Evolutionary conservation across 2,888 invertebrate species (phyloP), one percentile per base, ranked within the genome.

Genomic region (Seira ritae): DNA sequence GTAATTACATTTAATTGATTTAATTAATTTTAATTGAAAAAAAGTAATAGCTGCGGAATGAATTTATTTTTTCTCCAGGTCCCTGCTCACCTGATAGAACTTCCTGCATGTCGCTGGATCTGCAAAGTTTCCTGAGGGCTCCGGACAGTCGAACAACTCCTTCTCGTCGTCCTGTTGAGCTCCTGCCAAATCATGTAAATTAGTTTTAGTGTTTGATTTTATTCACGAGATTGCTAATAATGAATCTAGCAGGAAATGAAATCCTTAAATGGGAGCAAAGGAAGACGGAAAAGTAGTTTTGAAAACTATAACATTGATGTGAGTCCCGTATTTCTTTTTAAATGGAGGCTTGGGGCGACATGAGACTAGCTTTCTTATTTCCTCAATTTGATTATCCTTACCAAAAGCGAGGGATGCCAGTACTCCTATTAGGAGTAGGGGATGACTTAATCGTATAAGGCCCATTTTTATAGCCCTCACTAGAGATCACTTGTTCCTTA

Each of bases 101-200:
- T 96, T 93, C 89, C 96, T 93, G 91, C 97, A 97, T 42, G 96
- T 96, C 68, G 93, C 95, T 12, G 97, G 97, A 92, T 97, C 97
- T 20, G 97, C 97, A 90, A 94, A 97, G 91, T 96, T 96, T 85
- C 95, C 96, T 91, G 94, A 93, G 68, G 94, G 94, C 91, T 95
- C 94, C n/a, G 96, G 96, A 91, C 97, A 97, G 84, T 92, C 92
- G 90, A 94, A 97, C 71, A 95, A 94, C 50, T 88, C 94, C 93
- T 67, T 94, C 93, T 88, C 93, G 93, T 84, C 88, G 92, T 92
- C 85, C 90, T 90, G 12, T n/a, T 46, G 8, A n/a, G 60, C 60
- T 15, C 60, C 60, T 60, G 60, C 60, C 60, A 60, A 42, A 60
- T 42, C 60, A 60, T 42, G n/a, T n/a, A n/a, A 42, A 42, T 42